Base-by-base conservation (phyloP, 1,140 invertebrate genomes). In the Diorhabda sublineata region DNA sequence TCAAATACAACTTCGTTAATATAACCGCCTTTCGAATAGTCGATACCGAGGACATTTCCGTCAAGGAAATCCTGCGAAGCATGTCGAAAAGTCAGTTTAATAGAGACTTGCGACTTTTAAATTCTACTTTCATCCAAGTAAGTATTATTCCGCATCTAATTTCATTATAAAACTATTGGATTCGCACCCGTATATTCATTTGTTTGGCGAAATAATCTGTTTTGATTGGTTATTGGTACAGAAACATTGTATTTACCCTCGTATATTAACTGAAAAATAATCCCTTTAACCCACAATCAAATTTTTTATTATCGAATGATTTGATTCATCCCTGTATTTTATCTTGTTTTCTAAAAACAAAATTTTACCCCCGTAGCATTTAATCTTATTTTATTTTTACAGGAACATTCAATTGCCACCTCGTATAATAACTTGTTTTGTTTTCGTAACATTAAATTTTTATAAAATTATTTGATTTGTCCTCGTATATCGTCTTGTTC, bases 1-100 rank as follows among this genome's bases (percentile, higher is more conserved):
- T 96, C 82, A 93, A 93, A 77, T 96, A 96, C 83, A 96, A 96
- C 81, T 90, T 90, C 71, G 94, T 96, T 7, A 97, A 97, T 81
- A 96, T 97, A 85, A 96, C 94, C 57, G 92, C 93, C 3, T 97
- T 93, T 83, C 85, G 94, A 63, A 82, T 96, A 61, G 92, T 96
- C 3, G 92, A 96, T 80, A 85, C 90, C 2, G 89, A 89, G 41
- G 89, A 92, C 66, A 84, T 89, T 59, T 86, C 87, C 69, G 92
- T 94, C 42, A 85, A 86, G 66, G 90, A 93, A 67, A 85, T 91
- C 4, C 84, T 96, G 2, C 86, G 89, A 70, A 91, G 95, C 74
- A 96, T 97, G 92, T 90, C 93, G 80, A 88, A 89, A 74, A 93
- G 95, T 77, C 92, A 94, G 73, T 62, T 89, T 89, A n/a, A 89